phyloP scores from a whole-genome alignment of 2,797 vertebrate species.

The Acanthornis magna region DNA sequence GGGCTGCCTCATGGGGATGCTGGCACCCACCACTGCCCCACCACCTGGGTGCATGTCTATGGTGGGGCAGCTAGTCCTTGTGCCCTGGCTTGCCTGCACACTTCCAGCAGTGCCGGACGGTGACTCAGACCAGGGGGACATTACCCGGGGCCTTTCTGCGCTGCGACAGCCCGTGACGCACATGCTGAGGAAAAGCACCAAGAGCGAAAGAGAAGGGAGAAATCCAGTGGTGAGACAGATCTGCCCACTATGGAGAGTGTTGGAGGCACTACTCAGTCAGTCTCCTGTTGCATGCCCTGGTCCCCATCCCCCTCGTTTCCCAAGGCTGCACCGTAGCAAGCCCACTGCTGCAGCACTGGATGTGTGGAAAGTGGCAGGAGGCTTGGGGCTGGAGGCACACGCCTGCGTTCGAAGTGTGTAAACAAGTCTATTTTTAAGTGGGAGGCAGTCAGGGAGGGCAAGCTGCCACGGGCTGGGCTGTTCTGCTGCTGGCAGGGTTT shows the following conservation, averaged over 20 bases:
- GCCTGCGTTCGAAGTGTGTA: neutral
- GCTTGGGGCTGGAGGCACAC: neutral
- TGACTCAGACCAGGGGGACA: neutral
- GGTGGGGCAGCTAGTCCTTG: neutral
- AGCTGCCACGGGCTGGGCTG: neutral
- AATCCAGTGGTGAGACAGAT: neutral
- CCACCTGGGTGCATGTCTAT: rapidly evolving
- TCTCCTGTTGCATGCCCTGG: neutral
- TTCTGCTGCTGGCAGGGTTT: neutral
- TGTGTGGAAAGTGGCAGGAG: neutral
- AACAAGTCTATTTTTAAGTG: slow-evolving; percentile 68
- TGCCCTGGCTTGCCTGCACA: neutral
- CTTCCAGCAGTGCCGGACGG: neutral
- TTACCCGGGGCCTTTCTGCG: neutral
- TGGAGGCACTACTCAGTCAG: rapidly evolving
- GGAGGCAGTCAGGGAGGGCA: neutral
- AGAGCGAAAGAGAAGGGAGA: neutral
- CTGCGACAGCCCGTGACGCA: neutral
- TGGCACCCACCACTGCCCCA: neutral
- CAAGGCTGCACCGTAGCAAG: neutral
- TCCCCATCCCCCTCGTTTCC: rapidly evolving
- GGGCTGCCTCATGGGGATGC: rapidly evolving
- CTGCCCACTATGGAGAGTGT: neutral
- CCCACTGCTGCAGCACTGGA: neutral
- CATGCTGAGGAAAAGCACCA: neutral